phyloP scores from a whole-genome alignment of 2,888 invertebrate species.

The Odontothrips loti region DNA sequence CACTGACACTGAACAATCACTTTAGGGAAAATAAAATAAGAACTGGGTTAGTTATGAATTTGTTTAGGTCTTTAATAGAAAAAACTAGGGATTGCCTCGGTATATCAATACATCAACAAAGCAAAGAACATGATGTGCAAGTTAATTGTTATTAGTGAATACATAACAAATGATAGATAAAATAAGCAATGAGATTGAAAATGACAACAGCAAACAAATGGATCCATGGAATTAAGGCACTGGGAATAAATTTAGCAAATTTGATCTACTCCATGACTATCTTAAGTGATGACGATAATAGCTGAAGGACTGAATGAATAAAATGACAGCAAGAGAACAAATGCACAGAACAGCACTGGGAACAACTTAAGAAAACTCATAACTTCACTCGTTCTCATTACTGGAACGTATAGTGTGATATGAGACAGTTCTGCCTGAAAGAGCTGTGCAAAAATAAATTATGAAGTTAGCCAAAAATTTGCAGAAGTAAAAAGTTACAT shows the following conservation, averaged over 20 bases:
- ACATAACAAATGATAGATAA: background rate
- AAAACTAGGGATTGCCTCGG: background rate
- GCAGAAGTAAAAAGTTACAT: constrained; percentile 49
- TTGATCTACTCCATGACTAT: background rate
- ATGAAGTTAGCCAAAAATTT: background rate
- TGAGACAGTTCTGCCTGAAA: background rate
- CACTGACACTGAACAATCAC: background rate
- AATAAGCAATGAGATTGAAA: background rate
- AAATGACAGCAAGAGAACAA: background rate
- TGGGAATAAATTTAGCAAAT: background rate
- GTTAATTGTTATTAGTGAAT: background rate
- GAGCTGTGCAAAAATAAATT: constrained; percentile 27
- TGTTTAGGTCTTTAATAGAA: background rate
- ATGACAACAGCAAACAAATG: background rate
- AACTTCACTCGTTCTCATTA: background rate
- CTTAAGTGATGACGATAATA: background rate
- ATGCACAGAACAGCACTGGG: background rate
- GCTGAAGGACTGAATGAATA: too few species aligned
- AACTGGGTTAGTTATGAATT: background rate
- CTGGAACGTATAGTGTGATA: background rate
- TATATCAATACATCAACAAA: background rate
- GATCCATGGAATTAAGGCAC: background rate
- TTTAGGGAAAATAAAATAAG: background rate
- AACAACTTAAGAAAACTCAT: background rate
- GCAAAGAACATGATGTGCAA: background rate